phyloP scores from a whole-genome alignment of 2,113 vertebrate species.

The Oryzias celebensis region DNA sequence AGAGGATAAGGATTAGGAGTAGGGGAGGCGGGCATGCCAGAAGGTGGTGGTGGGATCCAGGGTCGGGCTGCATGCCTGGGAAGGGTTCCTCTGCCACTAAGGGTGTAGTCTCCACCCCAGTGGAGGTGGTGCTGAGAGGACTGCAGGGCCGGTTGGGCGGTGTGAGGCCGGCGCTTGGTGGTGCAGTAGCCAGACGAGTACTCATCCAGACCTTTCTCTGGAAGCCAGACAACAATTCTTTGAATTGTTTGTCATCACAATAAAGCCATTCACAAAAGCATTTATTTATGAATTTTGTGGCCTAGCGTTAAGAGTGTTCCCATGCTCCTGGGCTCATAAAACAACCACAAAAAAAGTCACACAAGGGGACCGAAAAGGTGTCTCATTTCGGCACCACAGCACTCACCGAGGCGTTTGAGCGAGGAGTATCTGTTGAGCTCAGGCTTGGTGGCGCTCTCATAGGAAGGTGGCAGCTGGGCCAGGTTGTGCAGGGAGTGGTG shows the following conservation, averaged over 20 bases:
- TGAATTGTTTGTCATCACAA: conserved; percentile 45
- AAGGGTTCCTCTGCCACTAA: conserved; percentile 84
- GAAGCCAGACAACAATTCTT: conserved; percentile 46
- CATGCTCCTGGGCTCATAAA: conserved; percentile 12
- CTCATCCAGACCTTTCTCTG: conserved; percentile 88
- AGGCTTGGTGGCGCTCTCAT: conserved; percentile 87
- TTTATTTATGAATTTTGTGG: conserved; percentile 21
- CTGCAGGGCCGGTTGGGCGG: conserved; percentile 78
- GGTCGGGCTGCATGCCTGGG: conserved; percentile 81
- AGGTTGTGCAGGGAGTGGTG: conserved; percentile 92
- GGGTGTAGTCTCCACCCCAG: conserved; percentile 82
- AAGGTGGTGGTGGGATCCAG: conserved; percentile 81
- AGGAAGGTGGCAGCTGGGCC: conserved; percentile 90
- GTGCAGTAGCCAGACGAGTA: conserved; percentile 89
- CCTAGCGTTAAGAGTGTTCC: conserved; percentile 15
- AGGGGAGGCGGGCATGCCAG: conserved; percentile 78
- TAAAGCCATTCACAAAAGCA: conserved; percentile 23
- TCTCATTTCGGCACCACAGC: conserved; percentile 4
- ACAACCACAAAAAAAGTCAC: conserved; percentile 13
- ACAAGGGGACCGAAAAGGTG: conserved; percentile 4
- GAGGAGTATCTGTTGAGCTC: conserved; percentile 92
- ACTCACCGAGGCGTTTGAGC: conserved; percentile 89
- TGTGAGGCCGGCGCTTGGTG: conserved; percentile 83
- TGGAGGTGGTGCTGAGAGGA: conserved; percentile 81
- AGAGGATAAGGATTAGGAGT: conserved; percentile 81